Percentiles rank a stretch among this genome's conserved stretches.
These are phyloP conservation scores for Schizaphis graminum DNA, from an alignment of 2,888 invertebrate genomes.

Conservation along the genomic window DNA sequence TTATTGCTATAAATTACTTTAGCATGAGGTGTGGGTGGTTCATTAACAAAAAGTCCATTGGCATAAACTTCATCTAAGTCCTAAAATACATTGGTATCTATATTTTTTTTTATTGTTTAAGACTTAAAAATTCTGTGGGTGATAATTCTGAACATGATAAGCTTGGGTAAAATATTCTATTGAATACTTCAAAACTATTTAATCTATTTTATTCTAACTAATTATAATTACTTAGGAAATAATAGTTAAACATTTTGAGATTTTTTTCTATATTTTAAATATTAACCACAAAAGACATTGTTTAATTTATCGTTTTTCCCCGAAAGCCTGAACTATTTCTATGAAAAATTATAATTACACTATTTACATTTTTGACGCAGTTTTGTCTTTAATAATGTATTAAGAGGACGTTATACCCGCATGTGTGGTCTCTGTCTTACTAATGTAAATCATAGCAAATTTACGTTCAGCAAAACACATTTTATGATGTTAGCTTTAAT, in stretches of 20 bases:
- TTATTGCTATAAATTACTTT: conserved; percentile 10
- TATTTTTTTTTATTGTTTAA: neutral
- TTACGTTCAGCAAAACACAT: too few species aligned
- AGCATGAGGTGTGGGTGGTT: neutral
- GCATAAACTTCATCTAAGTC: conserved; percentile 26
- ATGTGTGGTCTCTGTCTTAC: too few species aligned
- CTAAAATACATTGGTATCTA: neutral
- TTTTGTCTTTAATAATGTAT: neutral
- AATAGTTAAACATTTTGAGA: neutral
- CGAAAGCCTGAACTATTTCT: neutral
- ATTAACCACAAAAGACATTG: neutral
- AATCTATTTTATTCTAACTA: neutral
- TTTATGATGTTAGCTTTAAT: too few species aligned
- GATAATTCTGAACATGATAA: neutral
- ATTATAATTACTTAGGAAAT: neutral
- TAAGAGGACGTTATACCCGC: too few species aligned
- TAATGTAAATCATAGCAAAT: too few species aligned
- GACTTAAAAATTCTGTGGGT: neutral
- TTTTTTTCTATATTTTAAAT: neutral
- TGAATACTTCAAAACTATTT: neutral
- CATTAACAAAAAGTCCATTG: conserved; percentile 21
- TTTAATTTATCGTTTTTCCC: neutral
- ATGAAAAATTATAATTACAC: neutral
- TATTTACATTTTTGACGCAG: neutral
- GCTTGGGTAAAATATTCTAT: neutral